These are phyloP conservation scores for Brachyrhaphis roseni DNA, from an alignment of 2,797 vertebrate species.

Conservation along the genomic window DNA sequence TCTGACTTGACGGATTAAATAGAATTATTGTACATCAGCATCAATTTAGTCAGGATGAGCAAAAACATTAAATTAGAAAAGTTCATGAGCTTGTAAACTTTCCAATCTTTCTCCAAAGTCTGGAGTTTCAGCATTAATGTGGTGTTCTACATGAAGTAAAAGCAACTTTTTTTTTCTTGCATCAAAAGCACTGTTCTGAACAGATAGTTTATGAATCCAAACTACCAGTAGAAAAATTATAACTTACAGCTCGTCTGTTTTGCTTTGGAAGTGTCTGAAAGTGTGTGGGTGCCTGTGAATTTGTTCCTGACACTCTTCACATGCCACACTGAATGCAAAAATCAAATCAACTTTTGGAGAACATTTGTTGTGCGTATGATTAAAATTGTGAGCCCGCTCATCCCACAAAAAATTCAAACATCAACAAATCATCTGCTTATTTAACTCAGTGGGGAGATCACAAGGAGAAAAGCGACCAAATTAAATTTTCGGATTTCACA, in stretches of 20 bases:
- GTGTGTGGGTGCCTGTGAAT: slow-evolving; percentile 2
- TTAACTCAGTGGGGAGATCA: slow-evolving; percentile 8
- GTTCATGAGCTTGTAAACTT: slow-evolving; percentile 4
- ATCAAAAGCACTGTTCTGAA: slow-evolving; percentile 19
- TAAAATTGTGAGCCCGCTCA: slow-evolving; percentile 22
- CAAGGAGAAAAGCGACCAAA: background rate
- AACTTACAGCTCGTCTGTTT: slow-evolving; percentile 31
- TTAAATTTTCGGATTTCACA: background rate
- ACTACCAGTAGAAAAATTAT: slow-evolving; percentile 19
- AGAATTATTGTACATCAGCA: slow-evolving; percentile 33
- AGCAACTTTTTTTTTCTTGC: slow-evolving; percentile 23
- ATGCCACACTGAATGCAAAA: slow-evolving; percentile 21
- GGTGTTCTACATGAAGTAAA: background rate
- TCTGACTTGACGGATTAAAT: slow-evolving; percentile 57
- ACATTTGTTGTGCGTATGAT: slow-evolving; percentile 18
- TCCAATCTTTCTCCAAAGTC: background rate
- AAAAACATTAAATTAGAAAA: slow-evolving; percentile 14
- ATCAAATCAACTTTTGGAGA: slow-evolving; percentile 10
- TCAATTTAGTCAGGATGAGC: slow-evolving; percentile 42
- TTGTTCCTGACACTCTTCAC: slow-evolving; percentile 12
- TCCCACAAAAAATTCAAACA: slow-evolving; percentile 33
- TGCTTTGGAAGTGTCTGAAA: slow-evolving; percentile 10
- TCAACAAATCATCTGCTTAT: slow-evolving; percentile 29
- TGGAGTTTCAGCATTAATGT: slow-evolving; percentile 8
- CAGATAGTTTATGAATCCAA: slow-evolving; percentile 14